Evolutionary conservation across 2,113 vertebrate genomes (phyloP), one percentile per base, ranked within the genome.

Genomic region (Tragulus kanchil): DNA sequence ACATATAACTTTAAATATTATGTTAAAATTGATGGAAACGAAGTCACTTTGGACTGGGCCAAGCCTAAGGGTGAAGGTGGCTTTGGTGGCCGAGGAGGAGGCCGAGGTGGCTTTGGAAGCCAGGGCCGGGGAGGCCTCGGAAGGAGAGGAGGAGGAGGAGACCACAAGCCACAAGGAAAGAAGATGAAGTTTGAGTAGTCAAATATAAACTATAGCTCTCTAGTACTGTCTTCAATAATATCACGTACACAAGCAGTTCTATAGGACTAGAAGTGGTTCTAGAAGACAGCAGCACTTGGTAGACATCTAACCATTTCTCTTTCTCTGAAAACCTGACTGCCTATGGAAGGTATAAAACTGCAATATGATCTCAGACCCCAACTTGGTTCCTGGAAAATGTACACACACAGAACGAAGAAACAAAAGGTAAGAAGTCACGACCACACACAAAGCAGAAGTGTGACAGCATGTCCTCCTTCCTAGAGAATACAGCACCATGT

Each of bases 111-210:
- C 77, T 99, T 99, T 90, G 99, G 99, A 92, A 98, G 99, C 11
- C 96, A 98, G 96, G 98, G 99, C 11, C 96, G 98, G 96, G 98
- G 98, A 96, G 99, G 99, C 97, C 99, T 99, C 98, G 94, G 98
- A 97, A 98, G 99, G 78, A 99, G 99, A 59, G 58, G 56, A 58
- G 52, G 52, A 52, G 52, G 52, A 52, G 99, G 99, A 26, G 99
- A 99, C 85, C 98, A 96, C 96, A 99, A 99, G 96, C 99, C 99
- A 0, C 99, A 99, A 98, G 99, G 99, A 91, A 99, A 99, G 99
- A 99, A 99, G 98, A 99, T 99, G 17, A 99, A 99, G 93, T 99
- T 99, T 98, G 99, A 99, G 77, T 96, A 99, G 99, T 97, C 65
- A 96, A 86, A 88, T 93, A 81, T 54, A 94, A 90, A 95, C 82